Percentiles rank a stretch among this genome's conserved stretches.
Evolutionary conservation across 2,888 invertebrate genomes (phyloP).

Genomic region (Sylvicola fuscatus): DNA sequence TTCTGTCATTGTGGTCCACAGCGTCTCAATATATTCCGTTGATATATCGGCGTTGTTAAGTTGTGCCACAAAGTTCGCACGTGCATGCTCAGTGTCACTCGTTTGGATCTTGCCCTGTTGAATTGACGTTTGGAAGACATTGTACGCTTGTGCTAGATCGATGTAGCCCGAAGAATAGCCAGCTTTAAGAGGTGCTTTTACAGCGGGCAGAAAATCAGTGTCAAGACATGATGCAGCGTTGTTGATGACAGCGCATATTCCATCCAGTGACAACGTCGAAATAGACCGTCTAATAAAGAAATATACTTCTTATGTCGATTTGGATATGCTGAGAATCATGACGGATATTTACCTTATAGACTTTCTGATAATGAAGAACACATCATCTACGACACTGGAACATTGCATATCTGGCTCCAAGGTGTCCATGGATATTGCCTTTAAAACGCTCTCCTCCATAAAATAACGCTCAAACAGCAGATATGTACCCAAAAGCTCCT

Average conservation of each 20-base stretch:
- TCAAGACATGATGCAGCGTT: constrained; percentile 77
- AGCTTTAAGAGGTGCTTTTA: constrained; percentile 45
- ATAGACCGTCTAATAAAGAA: constrained; percentile 51
- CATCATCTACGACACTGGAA: constrained; percentile 92
- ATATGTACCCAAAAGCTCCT: constrained; percentile 71
- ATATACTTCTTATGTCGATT: background rate
- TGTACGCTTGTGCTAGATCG: constrained; percentile 64
- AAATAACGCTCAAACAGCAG: constrained; percentile 85
- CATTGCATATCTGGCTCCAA: constrained; percentile 51
- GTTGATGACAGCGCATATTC: constrained; percentile 90
- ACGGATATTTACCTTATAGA: constrained; percentile 48
- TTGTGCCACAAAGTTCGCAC: constrained; percentile 52
- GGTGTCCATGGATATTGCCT: constrained; percentile 66
- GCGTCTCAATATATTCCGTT: constrained; percentile 71
- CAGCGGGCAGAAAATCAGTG: constrained; percentile 54
- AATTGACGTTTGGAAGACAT: constrained; percentile 54
- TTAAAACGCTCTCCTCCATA: constrained; percentile 83
- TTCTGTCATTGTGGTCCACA: constrained; percentile 54
- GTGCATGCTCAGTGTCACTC: constrained; percentile 55
- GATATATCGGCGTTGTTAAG: constrained; percentile 83
- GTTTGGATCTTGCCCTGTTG: constrained; percentile 64
- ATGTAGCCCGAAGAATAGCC: constrained; percentile 63
- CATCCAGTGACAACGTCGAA: constrained; percentile 80
- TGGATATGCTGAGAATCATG: background rate
- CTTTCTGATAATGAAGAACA: constrained; percentile 92